Evolutionary conservation across 2,888 invertebrate genomes (phyloP).

Genomic region (Caenorhabditis zanzibari): DNA sequence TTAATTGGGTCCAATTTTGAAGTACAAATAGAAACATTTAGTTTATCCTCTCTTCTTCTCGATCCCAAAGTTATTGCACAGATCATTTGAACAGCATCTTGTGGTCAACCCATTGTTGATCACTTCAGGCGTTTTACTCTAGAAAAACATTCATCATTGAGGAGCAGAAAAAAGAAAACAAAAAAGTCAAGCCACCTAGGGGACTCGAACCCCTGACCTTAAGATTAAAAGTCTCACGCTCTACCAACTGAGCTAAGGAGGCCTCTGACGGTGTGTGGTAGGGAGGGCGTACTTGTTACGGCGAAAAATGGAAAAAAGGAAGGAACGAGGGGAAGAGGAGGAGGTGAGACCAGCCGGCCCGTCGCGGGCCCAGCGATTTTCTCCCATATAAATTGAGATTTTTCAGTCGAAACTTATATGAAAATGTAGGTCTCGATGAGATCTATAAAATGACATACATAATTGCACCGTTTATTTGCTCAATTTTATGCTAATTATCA

Average conservation of each 20-base stretch:
- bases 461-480: too few species aligned
- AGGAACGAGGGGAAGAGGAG: not conserved
- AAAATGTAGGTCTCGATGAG: too few species aligned
- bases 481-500: too few species aligned
- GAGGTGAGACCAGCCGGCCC: not conserved
- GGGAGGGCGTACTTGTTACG: not conserved
- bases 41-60: constrained; percentile 2
- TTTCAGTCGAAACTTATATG: too few species aligned
- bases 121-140: constrained; percentile 29
- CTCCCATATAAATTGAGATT: too few species aligned
- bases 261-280: not conserved
- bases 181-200: constrained; percentile 70
- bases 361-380: too few species aligned
- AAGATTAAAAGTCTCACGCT: constrained; percentile 79
- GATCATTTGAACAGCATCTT: constrained; percentile 31
- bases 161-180: constrained; percentile 10
- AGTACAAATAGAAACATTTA: not conserved
- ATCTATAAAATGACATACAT: too few species aligned
- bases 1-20: constrained; percentile 12
- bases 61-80: constrained; percentile 37
- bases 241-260: constrained; percentile 76
- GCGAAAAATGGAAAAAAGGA: not conserved
- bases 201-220: constrained; percentile 76
- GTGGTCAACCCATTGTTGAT: constrained; percentile 17
- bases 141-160: constrained; percentile 19